These are phyloP conservation scores for Gallinago nigripennis DNA, from an alignment of 2,797 vertebrate species.

Conservation along the genomic window DNA sequence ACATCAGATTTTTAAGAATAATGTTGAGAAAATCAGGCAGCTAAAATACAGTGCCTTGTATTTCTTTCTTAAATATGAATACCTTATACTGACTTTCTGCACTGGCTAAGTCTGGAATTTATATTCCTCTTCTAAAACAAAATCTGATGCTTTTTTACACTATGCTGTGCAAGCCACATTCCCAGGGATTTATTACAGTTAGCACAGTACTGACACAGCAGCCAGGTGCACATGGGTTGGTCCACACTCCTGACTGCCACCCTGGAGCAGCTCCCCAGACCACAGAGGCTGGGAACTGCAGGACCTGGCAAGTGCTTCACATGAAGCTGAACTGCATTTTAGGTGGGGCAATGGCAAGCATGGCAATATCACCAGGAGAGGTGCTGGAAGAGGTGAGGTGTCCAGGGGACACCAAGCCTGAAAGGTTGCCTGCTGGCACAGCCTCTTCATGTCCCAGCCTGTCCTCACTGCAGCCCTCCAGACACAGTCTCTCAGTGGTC, in stretches of 20 bases:
- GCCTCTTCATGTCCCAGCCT: neutral
- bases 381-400: rapidly evolving
- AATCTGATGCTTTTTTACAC: neutral
- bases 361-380: neutral
- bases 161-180: neutral
- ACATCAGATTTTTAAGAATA: neutral
- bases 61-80: neutral
- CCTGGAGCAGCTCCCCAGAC: neutral
- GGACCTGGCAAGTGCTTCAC: rapidly evolving
- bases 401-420: neutral
- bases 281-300: neutral
- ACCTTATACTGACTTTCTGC: neutral
- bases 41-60: neutral
- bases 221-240: rapidly evolving
- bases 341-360: neutral
- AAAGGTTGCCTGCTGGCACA: neutral
- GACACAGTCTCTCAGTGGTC: neutral
- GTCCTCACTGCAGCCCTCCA: neutral
- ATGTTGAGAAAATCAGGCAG: neutral
- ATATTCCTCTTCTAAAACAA: conserved; percentile 43
- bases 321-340: neutral
- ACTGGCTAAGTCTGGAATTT: neutral
- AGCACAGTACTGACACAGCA: neutral
- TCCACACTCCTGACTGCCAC: neutral
- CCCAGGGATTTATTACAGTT: neutral